Evolutionary conservation across 2,888 invertebrate species (phyloP), one percentile per base, ranked within the genome.

Genomic region (Onthophagus sagittarius): DNA sequence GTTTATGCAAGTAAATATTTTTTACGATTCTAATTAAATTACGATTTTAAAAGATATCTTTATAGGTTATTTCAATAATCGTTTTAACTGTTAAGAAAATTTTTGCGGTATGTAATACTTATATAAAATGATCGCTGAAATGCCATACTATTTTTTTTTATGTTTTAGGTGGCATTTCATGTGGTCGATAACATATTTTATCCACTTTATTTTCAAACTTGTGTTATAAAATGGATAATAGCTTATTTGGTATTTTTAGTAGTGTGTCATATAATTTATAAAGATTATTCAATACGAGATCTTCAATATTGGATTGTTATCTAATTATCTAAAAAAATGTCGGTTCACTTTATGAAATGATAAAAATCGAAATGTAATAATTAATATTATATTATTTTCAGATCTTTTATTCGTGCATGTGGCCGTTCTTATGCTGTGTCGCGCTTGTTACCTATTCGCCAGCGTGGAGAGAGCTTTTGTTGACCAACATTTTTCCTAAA

Each of bases 371-470:
- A 23, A 1, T 9, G 63, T 64, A 23, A 3, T 63, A 11, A 63
- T 63, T 63, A 23, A 23, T 23, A 4, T 71, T 71, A 64, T 11
- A 2, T 53, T 53, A 53, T 33, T 63, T 63, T 13, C 72, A 80
- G 80, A 65, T 79, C 7, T 65, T 80, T 13, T 77, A 77, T 71
- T 76, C 77, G n/a, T 72, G 77, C 23, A 63, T 79, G 14, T 80
- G 79, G 79, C 80, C 80, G 5, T 78, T 79, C 69, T 74, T 79
- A 63, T 69, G 73, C 15, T 76, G 75, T 4, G 62, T 76, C 6
- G 73, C 64, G 5, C 67, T 77, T 3, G 63, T 80, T 69, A 62
- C 74, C 7, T 62, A 74, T 5, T 71, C 78, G 65, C 80, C 80
- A 0, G 72, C 73, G 3, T 77, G 76, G 76, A 77, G 78, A 69